phyloP scores from a whole-genome alignment of 2,797 vertebrate species.

The Lepilemur septentrionalis region DNA sequence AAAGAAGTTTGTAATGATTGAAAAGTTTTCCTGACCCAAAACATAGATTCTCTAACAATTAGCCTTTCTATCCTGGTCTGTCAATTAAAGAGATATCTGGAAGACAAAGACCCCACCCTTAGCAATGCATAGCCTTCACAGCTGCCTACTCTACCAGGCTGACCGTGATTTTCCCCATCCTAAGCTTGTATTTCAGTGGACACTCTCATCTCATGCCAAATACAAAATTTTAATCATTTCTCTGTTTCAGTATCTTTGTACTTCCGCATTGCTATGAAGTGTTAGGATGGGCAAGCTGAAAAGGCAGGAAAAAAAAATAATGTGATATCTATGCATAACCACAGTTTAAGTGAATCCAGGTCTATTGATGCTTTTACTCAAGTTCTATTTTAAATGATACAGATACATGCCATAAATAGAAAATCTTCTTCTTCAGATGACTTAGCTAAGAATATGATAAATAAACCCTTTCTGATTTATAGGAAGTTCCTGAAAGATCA shows the following conservation, averaged over 20 bases:
- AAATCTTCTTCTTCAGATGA: slow-evolving; percentile 43
- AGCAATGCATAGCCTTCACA: not conserved
- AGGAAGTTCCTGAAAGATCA: slow-evolving; percentile 43
- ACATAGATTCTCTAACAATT: not conserved
- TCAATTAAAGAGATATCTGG: not conserved
- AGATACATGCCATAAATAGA: not conserved
- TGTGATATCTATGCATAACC: not conserved
- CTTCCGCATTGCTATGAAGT: slow-evolving; percentile 36
- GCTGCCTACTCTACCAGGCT: not conserved
- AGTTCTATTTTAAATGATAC: slow-evolving; percentile 12
- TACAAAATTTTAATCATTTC: not conserved
- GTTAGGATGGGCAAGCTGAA: not conserved
- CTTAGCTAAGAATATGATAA: slow-evolving; percentile 26
- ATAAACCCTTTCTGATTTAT: slow-evolving; percentile 42
- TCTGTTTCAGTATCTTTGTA: slow-evolving; percentile 1
- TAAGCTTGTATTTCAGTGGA: not conserved
- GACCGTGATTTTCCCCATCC: not conserved
- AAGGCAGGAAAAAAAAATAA: not conserved
- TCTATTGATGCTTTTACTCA: not conserved
- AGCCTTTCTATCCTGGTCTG: not conserved
- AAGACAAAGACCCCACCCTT: not conserved
- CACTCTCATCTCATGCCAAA: not conserved
- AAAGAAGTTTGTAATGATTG: not conserved
- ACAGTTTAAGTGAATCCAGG: not conserved
- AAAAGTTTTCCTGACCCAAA: slow-evolving; percentile 18